Evolutionary conservation across 2,888 invertebrate species (phyloP), one percentile per base, ranked within the genome.

Genomic region (Platycheirus rosarum): DNA sequence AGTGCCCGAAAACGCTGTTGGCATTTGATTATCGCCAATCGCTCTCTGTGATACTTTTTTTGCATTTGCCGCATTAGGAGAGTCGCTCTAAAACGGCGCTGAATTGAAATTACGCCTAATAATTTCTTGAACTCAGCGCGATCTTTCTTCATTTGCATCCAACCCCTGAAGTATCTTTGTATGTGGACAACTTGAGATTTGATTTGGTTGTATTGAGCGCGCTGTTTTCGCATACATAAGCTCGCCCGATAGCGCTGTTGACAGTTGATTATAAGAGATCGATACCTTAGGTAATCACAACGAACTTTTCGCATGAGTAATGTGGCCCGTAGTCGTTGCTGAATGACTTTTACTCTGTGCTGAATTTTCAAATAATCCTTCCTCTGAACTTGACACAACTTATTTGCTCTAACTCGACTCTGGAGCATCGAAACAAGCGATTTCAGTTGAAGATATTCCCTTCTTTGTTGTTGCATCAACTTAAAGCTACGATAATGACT

Each of bases 301-400:
- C 87, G 85, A 4, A 88, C 79, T 3, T 13, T 57, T 63, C 85
- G 86, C 89, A 89, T 90, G 3, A 86, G 11, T 44, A 57, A 55
- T 20, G 16, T 57, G 85, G 92, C 91, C 86, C 90, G 90, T 84
- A 89, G 92, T 71, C 88, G 89, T 1, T 84, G 86, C 87, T 93
- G 93, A 13, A 93, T 74, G 0, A 79, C 71, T 1, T 91, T 18
- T 9, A 85, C 84, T 2, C 89, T 88, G 1, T 84, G 66, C 18
- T 88, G 89, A 1, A 91, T 85, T 18, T 80, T 23, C 2, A 69
- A 26, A 85, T 78, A 88, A 2, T 68, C 23, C 0, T 35, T 7
- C 8, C 76, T 71, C 35, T 89, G 86, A 2, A 71, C 9, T 2
- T 46, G n/a, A 86, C 87, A 87, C 9, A 69, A 16, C 2, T 85